Conservation (phyloP, 2,797 vertebrate genomes). For the Pampus argenteus region DNA sequence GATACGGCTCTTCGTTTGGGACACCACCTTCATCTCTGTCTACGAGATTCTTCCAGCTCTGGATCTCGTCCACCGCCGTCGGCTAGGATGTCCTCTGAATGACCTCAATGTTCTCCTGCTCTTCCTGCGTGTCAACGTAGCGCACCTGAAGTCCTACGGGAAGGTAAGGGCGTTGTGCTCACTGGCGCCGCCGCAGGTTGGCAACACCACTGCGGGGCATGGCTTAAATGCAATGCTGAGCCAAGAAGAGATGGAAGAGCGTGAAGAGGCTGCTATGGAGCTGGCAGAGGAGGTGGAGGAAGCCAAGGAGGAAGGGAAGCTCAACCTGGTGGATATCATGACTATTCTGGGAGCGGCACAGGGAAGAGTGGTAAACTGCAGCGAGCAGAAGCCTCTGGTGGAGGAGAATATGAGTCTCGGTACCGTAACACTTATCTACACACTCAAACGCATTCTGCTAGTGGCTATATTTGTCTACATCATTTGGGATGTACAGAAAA, state of each 20-base stretch:
- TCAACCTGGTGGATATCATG: conserved; percentile 97
- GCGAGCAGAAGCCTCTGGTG: conserved; percentile 84
- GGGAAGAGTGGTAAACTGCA: conserved; percentile 81
- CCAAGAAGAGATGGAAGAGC: conserved; percentile 84
- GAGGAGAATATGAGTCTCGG: conserved; percentile 86
- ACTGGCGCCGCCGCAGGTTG: conserved; percentile 83
- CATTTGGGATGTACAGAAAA: conserved; percentile 87
- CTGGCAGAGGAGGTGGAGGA: conserved; percentile 82
- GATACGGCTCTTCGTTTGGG: conserved; percentile 93
- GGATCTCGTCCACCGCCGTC: conserved; percentile 90
- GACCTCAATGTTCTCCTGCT: conserved; percentile 95
- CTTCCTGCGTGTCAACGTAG: conserved; percentile 93
- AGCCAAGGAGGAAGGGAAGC: conserved; percentile 86
- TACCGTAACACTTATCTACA: conserved; percentile 85
- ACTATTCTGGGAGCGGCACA: conserved; percentile 92
- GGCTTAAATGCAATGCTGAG: conserved; percentile 72
- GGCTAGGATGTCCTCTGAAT: conserved; percentile 93
- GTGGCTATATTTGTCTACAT: conserved; percentile 82
- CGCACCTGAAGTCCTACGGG: conserved; percentile 91
- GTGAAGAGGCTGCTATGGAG: conserved; percentile 81
- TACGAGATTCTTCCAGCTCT: conserved; percentile 96
- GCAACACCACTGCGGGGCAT: conserved; percentile 48
- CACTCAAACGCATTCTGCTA: conserved; percentile 83
- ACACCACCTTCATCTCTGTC: conserved; percentile 92
- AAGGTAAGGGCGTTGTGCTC: conserved; percentile 90